These are phyloP conservation scores for Pogonomyrmex barbatus DNA, from an alignment of 1,140 invertebrate species.

Conservation along the genomic window DNA sequence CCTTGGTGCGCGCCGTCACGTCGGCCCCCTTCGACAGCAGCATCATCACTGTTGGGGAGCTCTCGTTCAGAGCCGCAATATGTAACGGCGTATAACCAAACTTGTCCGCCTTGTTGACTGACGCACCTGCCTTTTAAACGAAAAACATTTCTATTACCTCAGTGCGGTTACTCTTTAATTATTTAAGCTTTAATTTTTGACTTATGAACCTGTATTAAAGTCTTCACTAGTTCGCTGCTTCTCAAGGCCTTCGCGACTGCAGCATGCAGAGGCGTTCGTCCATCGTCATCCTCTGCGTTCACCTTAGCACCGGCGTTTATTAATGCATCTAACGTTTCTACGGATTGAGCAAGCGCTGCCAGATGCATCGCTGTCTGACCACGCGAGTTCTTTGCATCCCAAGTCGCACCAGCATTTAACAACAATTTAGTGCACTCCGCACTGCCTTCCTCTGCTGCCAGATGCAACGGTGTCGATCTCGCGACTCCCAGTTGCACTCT, in stretches of 20 bases:
- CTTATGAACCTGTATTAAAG: constrained; percentile 85
- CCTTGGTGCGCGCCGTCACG: constrained; percentile 92
- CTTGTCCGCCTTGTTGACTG: constrained; percentile 91
- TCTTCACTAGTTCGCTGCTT: constrained; percentile 90
- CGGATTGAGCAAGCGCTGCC: constrained; percentile 91
- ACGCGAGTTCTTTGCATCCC: constrained; percentile 89
- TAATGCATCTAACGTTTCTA: constrained; percentile 90
- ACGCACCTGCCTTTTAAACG: constrained; percentile 88
- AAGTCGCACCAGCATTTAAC: constrained; percentile 90
- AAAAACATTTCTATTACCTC: neutral
- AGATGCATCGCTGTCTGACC: constrained; percentile 93
- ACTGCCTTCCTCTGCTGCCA: constrained; percentile 93
- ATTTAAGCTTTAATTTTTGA: neutral
- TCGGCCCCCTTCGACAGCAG: constrained; percentile 93
- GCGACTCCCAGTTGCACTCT: constrained; percentile 89
- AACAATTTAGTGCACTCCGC: constrained; percentile 90
- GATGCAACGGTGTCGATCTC: constrained; percentile 91
- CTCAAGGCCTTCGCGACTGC: constrained; percentile 92
- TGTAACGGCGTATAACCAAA: constrained; percentile 94
- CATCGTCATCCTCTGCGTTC: constrained; percentile 89
- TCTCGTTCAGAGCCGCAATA: constrained; percentile 94
- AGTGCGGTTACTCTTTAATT: neutral
- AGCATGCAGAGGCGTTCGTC: constrained; percentile 92
- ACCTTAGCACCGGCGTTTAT: constrained; percentile 88
- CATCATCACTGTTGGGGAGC: constrained; percentile 91